Evolutionary conservation across 2,797 vertebrate species (phyloP), one percentile per base, ranked within the genome.

Genomic region (Darevskia mixta): DNA sequence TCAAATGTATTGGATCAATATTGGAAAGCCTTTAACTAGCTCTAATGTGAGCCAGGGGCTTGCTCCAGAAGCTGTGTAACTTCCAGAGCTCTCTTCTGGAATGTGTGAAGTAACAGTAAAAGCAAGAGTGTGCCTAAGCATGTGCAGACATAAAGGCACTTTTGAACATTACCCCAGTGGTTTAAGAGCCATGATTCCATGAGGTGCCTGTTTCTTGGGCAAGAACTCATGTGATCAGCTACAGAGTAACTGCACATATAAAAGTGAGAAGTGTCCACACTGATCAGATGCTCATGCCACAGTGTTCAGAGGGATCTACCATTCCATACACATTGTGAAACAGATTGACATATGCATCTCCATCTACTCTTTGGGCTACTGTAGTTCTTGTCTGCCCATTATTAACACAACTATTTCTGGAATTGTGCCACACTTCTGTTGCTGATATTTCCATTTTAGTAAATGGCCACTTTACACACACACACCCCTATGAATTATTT

Each of bases 401-500:
- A n/a, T 38, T 25, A 81, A 29, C 61, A 76, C 45, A 69, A 10
- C 67, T 61, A 5, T 78, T 49, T 15, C 45, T 79, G 66, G 81
- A 72, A 43, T 69, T 49, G 41, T 45, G n/a, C 32, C n/a, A 49
- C 6, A 27, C 25, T 38, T 82, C 66, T 29, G 13, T 64, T 10
- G 58, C 2, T 6, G 86, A 79, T 91, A 87, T 86, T 73, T 8
- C 55, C 87, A 23, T 10, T 83, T 88, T 66, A 41, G 0, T 77
- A 82, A 13, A 6, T 45, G 61, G 61, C 17, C 1, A 23, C 18
- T 38, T 32, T 3, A 3, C 55, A n/a, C 13, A 9, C 25, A 25
- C 23, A 83, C 8, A 66, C 32, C 79, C 1, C 5, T 81, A 49
- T 69, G 49, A 77, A 0, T 92, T 88, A 32, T 76, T 49, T 76